Base-by-base conservation (phyloP, 2,888 invertebrate genomes). In the Limenitis arthemis region DNA sequence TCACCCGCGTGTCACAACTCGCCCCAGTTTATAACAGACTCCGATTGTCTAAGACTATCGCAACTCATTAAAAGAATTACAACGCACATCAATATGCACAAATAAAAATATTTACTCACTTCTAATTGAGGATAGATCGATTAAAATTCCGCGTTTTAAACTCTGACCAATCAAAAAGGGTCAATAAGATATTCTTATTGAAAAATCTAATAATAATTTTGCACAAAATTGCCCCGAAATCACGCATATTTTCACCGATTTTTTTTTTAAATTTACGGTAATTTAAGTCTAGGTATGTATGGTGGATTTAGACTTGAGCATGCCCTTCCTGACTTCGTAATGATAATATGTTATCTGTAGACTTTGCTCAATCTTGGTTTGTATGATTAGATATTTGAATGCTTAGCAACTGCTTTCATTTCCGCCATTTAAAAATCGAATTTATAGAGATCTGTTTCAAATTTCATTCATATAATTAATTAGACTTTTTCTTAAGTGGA, bases 281-380 rank as follows among this genome's bases (percentile, higher is more conserved):
- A n/a, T n/a, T n/a, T n/a, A n/a, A n/a, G n/a, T n/a, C n/a, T n/a
- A n/a, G n/a, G n/a, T n/a, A n/a, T n/a, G n/a, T n/a, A n/a, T n/a
- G n/a, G n/a, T n/a, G n/a, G 65, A 66, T 64, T 63, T 62, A 59
- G 61, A 42, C 42, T 53, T 38, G 53, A 56, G 56, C 56, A 53
- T 54, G 51, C 36, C 39, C 30, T 47, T 47, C 34, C 41, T 46
- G 32, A 40, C 41, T 28, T 49, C 30, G 43, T 55, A 41, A 40
- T 38, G 8, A 28, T 51, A 54, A 8, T 8, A 38, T 44, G 20
- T 52, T 66, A 67, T 67, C 64, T 61, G 67, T 77, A 75, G 72
- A 68, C 63, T 65, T 77, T 82, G 82, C 81, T 83, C 81, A 83
- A 83, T 76, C 66, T 55, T 73, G 65, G 61, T 66, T 70, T 72